Evolutionary conservation across 2,113 vertebrate species (phyloP).

Genomic region (Herpetotheres cachinnans): DNA sequence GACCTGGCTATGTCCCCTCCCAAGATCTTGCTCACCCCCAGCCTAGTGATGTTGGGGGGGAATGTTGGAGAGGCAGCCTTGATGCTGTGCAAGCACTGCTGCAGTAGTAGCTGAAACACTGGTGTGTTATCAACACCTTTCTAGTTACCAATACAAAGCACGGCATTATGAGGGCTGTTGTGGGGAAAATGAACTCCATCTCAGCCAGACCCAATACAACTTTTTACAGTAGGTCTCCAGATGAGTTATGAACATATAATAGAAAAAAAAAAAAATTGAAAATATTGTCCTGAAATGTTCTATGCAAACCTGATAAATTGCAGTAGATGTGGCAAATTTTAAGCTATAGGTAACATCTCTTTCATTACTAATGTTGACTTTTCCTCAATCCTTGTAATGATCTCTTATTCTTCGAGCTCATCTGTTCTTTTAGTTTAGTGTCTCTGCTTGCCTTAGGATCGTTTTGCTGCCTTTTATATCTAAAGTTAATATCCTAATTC

Average conservation of each 20-base stretch:
- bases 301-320: not conserved
- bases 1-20: not conserved
- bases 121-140: not conserved
- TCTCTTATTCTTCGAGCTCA: not conserved
- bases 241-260: not conserved
- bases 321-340: not conserved
- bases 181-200: not conserved
- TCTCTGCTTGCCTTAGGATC: not conserved
- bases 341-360: not conserved
- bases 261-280: not conserved
- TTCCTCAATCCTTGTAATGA: not conserved
- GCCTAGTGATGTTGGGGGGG: not conserved
- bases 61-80: not conserved
- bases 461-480: not conserved
- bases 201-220: not conserved
- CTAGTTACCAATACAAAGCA: not conserved
- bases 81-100: not conserved
- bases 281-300: not conserved
- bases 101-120: not conserved
- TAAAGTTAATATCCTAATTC: not conserved
- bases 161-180: not conserved
- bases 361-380: not conserved
- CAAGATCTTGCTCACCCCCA: not conserved
- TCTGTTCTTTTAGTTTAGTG: not conserved
- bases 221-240: not conserved